These are phyloP conservation scores for Parotocinclus haroldoi DNA, from an alignment of 2,797 vertebrate genomes.

Conservation along the genomic window DNA sequence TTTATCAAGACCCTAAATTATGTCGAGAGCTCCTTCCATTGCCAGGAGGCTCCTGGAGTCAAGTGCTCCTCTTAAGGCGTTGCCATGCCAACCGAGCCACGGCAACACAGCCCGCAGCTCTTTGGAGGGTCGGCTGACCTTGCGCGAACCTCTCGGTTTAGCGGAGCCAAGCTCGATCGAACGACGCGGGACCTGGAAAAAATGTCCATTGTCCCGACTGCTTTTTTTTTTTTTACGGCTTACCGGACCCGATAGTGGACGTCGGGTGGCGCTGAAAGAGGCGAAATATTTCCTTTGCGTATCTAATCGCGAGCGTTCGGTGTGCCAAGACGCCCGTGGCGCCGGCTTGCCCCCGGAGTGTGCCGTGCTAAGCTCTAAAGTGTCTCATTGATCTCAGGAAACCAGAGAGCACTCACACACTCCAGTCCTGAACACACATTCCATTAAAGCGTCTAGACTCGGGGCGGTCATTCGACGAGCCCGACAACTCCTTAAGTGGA, in stretches of 20 bases:
- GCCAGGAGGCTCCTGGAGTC: constrained; percentile 66
- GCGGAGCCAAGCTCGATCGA: too few relatives aligned
- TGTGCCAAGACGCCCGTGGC: constrained; percentile 26
- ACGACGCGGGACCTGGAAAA: too few relatives aligned
- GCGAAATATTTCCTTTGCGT: constrained; percentile 15
- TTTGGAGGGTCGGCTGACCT: too few relatives aligned
- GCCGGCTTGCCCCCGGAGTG: constrained; percentile 27
- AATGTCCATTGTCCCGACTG: too few relatives aligned
- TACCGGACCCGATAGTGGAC: too few relatives aligned
- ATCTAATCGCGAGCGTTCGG: constrained; percentile 21
- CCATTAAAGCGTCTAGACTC: constrained; percentile 47
- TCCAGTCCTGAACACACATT: constrained; percentile 42
- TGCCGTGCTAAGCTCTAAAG: background rate
- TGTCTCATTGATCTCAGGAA: constrained; percentile 45
- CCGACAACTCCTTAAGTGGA: background rate
- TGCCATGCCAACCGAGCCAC: too few relatives aligned
- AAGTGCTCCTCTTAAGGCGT: too few relatives aligned
- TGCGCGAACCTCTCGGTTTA: too few relatives aligned
- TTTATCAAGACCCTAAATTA: constrained; percentile 64
- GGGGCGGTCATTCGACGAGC: constrained; percentile 22
- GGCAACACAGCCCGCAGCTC: too few relatives aligned
- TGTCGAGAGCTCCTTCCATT: constrained; percentile 57
- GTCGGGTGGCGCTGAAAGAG: too few relatives aligned
- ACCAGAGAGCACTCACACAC: constrained; percentile 16
- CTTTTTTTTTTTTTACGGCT: too few relatives aligned